Evolutionary conservation across 2,888 invertebrate genomes (phyloP).

Genomic region (Chaetoderma sp.): DNA sequence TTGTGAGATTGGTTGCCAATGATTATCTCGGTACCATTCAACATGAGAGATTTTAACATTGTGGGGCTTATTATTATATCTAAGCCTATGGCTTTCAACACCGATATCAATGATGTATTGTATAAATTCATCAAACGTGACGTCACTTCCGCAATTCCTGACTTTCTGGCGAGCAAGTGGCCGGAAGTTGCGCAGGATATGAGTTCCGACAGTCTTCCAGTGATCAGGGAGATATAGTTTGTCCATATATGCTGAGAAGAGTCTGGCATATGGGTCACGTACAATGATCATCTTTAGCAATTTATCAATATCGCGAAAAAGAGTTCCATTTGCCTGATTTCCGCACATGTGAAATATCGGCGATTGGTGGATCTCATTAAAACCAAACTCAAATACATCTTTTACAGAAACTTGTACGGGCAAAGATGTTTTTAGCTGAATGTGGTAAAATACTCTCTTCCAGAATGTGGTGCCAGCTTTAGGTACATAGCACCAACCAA

Average conservation of each 20-base stretch:
- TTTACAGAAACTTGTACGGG: too few relatives aligned
- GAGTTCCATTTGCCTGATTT: background rate
- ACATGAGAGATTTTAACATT: too few relatives aligned
- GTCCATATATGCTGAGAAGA: constrained; percentile 50
- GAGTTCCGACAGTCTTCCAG: constrained; percentile 39
- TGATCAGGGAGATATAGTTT: constrained; percentile 48
- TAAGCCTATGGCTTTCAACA: background rate
- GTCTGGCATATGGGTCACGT: constrained; percentile 45
- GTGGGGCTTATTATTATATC: too few relatives aligned
- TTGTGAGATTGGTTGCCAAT: constrained; percentile 43
- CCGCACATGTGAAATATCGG: background rate
- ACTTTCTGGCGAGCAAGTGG: constrained; percentile 6
- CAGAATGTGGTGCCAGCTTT: constrained; percentile 51
- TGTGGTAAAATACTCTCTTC: constrained; percentile 39
- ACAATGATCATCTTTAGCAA: constrained; percentile 30
- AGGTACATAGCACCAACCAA: constrained; percentile 38
- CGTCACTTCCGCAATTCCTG: constrained; percentile 41
- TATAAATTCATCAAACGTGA: constrained; percentile 47
- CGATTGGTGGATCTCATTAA: background rate
- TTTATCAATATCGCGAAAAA: background rate
- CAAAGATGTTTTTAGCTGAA: background rate
- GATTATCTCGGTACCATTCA: constrained; percentile 31
- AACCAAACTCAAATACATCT: background rate
- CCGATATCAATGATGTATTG: constrained; percentile 22
- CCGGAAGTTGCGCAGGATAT: constrained; percentile 22